A percentile compares a stretch with the other conserved stretches of the same genome.
phyloP scores from a whole-genome alignment of 2,888 invertebrate species.

The Philereme vetulata region DNA sequence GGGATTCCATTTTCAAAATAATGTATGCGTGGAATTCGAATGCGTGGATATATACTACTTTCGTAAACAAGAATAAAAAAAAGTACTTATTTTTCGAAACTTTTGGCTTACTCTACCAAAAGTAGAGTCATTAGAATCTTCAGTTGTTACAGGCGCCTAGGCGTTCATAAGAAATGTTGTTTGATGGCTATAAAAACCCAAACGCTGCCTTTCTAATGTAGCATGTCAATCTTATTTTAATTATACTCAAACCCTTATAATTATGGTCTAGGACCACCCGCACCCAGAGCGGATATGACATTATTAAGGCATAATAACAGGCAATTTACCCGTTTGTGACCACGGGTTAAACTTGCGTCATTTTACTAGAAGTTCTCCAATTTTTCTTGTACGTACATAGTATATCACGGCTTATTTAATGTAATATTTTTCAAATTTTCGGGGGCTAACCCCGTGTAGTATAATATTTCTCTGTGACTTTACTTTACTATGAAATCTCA shows the following conservation, averaged over 20 bases:
- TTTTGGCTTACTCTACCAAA: too few species aligned
- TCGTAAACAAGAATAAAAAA: too few species aligned
- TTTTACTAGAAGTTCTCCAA: not conserved
- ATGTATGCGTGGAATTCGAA: not conserved
- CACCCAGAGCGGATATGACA: conserved; percentile 7
- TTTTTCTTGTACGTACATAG: too few species aligned
- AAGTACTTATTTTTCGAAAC: too few species aligned
- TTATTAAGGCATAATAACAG: conserved; percentile 7
- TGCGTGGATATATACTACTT: too few species aligned
- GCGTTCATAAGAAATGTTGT: not conserved
- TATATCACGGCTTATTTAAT: too few species aligned
- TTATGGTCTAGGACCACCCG: conserved; percentile 11
- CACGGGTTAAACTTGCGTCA: not conserved
- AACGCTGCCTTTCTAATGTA: not conserved
- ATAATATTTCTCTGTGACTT: too few species aligned
- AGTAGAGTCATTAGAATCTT: too few species aligned
- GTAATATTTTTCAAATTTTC: too few species aligned
- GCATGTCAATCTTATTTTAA: not conserved
- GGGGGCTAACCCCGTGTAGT: too few species aligned
- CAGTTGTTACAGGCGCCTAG: too few species aligned
- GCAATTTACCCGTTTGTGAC: conserved; percentile 1
- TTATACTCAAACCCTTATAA: not conserved
- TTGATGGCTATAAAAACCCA: not conserved
- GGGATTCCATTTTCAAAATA: not conserved
- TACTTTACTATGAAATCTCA: too few species aligned